phyloP scores from a whole-genome alignment of 2,888 invertebrate species.

The Synergus gifuensis region DNA sequence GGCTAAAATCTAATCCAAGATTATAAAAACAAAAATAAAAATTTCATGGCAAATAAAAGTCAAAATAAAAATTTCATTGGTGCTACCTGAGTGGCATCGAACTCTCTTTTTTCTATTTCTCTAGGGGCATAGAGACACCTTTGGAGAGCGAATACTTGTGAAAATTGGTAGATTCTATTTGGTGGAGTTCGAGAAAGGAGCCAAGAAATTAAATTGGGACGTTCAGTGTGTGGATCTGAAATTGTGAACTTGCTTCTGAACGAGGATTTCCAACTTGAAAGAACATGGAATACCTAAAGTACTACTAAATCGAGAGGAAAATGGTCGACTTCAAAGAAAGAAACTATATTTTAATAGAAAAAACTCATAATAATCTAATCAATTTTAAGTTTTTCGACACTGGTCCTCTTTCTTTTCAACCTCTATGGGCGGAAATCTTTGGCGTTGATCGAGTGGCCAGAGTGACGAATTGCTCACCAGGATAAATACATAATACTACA shows the following conservation, averaged over 20 bases:
- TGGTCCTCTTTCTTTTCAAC: background rate
- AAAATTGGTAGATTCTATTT: conserved; percentile 39
- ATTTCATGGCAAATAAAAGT: background rate
- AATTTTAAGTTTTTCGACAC: background rate
- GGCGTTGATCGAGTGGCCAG: background rate
- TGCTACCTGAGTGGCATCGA: conserved; percentile 6
- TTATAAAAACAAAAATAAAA: background rate
- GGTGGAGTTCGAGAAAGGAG: conserved; percentile 33
- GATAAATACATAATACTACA: background rate
- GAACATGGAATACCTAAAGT: conserved; percentile 15
- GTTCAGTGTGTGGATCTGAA: conserved; percentile 23
- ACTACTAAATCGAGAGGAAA: conserved; percentile 30
- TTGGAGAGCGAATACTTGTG: conserved; percentile 17
- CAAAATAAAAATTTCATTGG: background rate
- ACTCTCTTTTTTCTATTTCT: conserved; percentile 11
- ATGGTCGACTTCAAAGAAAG: background rate
- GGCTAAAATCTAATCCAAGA: no score
- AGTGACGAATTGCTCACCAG: background rate
- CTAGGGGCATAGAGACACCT: conserved; percentile 22
- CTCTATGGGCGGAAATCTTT: background rate
- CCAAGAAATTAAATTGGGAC: conserved; percentile 41
- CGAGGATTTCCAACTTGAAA: conserved; percentile 35
- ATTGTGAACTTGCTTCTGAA: conserved; percentile 34
- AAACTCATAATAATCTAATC: background rate
- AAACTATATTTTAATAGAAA: background rate